Evolutionary conservation across 1,140 invertebrate species (phyloP).

Genomic region (Trinorchestia longiramus): DNA sequence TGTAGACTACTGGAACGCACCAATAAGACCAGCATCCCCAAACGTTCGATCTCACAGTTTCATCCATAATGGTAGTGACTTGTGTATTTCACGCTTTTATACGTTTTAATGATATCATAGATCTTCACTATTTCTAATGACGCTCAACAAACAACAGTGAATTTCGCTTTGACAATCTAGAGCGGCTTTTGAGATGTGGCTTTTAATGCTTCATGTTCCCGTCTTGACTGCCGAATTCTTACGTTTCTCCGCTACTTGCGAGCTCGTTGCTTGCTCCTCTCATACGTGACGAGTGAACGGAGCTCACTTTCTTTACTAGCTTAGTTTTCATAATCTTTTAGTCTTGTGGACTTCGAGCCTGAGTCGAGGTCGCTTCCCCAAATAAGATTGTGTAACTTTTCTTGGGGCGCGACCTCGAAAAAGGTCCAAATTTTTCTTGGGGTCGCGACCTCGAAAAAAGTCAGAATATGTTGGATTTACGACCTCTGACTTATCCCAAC

Average conservation of each 20-base stretch:
- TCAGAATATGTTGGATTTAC: too few species aligned
- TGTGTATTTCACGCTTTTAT: neutral
- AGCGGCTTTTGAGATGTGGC: neutral
- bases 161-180: neutral
- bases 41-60: neutral
- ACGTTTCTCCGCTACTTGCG: neutral
- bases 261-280: neutral
- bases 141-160: neutral
- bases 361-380: too few species aligned
- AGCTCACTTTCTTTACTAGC: neutral
- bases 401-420: neutral
- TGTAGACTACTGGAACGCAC: neutral
- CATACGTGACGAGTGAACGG: neutral
- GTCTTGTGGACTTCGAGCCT: too few species aligned
- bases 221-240: neutral
- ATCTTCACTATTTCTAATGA: neutral
- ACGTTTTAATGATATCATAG: neutral
- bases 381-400: neutral
- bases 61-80: neutral
- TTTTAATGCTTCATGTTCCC: neutral
- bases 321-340: neutral
- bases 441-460: too few species aligned
- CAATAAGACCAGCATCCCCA: neutral
- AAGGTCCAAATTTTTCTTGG: too few species aligned
- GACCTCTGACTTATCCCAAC: too few species aligned